Evolutionary conservation across 1,140 invertebrate genomes (phyloP).

Genomic region (Bombus sylvicola): DNA sequence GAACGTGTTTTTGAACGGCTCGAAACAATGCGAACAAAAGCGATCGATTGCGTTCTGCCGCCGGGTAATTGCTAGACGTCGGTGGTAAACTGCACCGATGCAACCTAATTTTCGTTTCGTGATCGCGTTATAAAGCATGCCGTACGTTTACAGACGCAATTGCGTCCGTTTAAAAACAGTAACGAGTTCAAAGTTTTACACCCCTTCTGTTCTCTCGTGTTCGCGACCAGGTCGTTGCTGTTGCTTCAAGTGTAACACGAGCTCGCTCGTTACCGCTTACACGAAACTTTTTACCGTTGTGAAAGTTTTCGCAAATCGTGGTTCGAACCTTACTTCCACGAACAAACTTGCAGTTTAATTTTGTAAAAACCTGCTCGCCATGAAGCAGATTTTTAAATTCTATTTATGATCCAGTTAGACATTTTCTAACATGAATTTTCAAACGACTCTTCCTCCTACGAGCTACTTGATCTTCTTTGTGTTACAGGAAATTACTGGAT

Average conservation of each 20-base stretch:
- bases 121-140: neutral
- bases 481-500: conserved; percentile 91
- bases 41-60: conserved; percentile 16
- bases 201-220: neutral
- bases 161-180: neutral
- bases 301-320: neutral
- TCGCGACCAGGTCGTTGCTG: no score
- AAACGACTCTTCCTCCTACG: no score
- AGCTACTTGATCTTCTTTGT: conserved; percentile 16
- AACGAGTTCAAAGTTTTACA: neutral
- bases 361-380: neutral
- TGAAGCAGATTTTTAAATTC: neutral
- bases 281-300: neutral
- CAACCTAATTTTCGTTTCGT: conserved; percentile 43
- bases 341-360: neutral
- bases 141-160: conserved; percentile 12
- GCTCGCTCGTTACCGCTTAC: neutral
- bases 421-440: neutral
- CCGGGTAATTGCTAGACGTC: neutral
- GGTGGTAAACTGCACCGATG: conserved; percentile 6
- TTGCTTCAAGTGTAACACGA: neutral
- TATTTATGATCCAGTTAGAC: neutral
- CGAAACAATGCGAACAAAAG: neutral
- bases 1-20: neutral
- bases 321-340: neutral